Evolutionary conservation across 2,113 vertebrate species (phyloP).

Genomic region (Psilopogon haemacephalus): DNA sequence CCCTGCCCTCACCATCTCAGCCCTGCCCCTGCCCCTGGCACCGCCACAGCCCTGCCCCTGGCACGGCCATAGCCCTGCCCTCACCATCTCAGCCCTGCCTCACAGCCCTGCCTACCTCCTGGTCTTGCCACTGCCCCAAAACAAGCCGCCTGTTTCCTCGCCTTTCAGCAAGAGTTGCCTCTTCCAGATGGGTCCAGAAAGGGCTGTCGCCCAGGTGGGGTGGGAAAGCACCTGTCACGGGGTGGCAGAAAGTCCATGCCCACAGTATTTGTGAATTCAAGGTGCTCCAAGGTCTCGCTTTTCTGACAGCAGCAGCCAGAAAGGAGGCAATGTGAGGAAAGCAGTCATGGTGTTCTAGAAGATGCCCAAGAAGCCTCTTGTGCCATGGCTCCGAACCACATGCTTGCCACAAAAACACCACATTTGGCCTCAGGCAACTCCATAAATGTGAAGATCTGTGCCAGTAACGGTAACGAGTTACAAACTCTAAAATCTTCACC

Average conservation of each 20-base stretch:
- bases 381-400: background rate
- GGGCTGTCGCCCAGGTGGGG: background rate
- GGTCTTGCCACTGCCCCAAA: background rate
- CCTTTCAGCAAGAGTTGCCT: accelerated
- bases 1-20: too few relatives aligned
- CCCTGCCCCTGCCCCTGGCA: background rate
- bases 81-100: background rate
- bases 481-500: background rate
- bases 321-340: accelerated
- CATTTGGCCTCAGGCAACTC: background rate
- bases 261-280: accelerated
- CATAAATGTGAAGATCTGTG: background rate
- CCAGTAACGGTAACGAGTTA: background rate
- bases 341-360: background rate
- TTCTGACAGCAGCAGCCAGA: accelerated
- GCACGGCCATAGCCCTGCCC: too few relatives aligned
- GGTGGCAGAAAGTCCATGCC: accelerated
- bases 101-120: background rate
- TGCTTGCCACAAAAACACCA: background rate
- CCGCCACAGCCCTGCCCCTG: background rate
- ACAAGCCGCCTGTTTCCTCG: accelerated
- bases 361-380: accelerated
- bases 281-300: accelerated
- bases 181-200: background rate
- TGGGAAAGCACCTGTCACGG: background rate